These are phyloP conservation scores for Leptopterna dolabrata DNA, from an alignment of 2,888 invertebrate genomes.

Conservation along the genomic window DNA sequence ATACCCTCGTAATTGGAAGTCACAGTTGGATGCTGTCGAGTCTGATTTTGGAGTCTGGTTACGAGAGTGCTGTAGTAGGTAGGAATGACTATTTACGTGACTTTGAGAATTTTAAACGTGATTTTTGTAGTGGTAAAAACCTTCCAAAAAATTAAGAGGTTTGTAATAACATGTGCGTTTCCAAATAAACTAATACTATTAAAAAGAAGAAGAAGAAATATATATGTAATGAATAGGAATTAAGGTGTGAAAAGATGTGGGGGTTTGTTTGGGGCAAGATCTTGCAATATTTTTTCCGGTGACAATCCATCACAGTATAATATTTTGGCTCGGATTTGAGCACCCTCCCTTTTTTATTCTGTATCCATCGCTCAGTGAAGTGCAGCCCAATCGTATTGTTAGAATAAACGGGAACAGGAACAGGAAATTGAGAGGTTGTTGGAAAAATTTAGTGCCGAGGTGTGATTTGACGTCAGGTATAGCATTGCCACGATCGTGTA, in stretches of 20 bases:
- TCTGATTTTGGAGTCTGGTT: not conserved
- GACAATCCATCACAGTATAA: slow-evolving; percentile 20
- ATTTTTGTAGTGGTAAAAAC: slow-evolving; percentile 1
- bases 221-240: not conserved
- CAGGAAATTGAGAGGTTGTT: too few species aligned
- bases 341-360: too few species aligned
- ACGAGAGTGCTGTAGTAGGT: not conserved
- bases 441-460: too few species aligned
- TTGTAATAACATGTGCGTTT: not conserved
- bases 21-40: not conserved
- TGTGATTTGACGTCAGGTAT: too few species aligned
- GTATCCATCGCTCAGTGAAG: too few species aligned
- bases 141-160: not conserved
- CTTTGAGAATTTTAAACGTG: slow-evolving; percentile 20
- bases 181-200: not conserved
- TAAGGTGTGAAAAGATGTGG: not conserved
- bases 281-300: slow-evolving; percentile 28
- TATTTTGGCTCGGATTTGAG: not conserved
- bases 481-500: too few species aligned
- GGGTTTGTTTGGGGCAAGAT: slow-evolving; percentile 34
- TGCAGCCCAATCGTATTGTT: too few species aligned
- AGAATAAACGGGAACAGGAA: too few species aligned
- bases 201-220: not conserved
- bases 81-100: not conserved
- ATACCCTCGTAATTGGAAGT: not conserved